phyloP scores from a whole-genome alignment of 2,888 invertebrate genomes.

The Odontothrips loti region DNA sequence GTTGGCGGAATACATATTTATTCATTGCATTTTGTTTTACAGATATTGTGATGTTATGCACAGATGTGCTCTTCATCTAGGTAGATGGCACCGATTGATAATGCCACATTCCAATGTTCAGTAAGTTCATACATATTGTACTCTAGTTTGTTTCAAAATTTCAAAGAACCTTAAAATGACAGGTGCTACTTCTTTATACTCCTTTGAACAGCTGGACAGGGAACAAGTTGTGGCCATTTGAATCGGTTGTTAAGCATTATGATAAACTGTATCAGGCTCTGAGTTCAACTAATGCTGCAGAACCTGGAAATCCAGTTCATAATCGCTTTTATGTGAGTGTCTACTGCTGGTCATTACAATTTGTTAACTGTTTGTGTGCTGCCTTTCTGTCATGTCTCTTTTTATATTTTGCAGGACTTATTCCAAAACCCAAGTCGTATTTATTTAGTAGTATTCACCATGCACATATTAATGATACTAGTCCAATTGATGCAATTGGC shows the following conservation, averaged over 20 bases:
- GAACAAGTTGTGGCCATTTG: slow-evolving; percentile 66
- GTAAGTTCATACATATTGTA: slow-evolving; percentile 35
- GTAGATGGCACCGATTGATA: slow-evolving; percentile 65
- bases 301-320: slow-evolving; percentile 78
- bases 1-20: not conserved
- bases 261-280: slow-evolving; percentile 71
- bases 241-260: slow-evolving; percentile 67
- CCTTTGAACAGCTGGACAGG: slow-evolving; percentile 51
- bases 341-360: not conserved
- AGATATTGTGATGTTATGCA: slow-evolving; percentile 85
- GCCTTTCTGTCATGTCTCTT: slow-evolving; percentile 27
- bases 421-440: slow-evolving; percentile 81
- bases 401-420: slow-evolving; percentile 62
- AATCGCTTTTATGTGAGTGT: slow-evolving; percentile 77
- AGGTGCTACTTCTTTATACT: not conserved
- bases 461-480: slow-evolving; percentile 66
- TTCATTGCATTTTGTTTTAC: slow-evolving; percentile 32
- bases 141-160: slow-evolving; percentile 20
- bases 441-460: slow-evolving; percentile 65
- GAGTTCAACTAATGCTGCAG: slow-evolving; percentile 77
- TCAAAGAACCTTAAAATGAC: not conserved
- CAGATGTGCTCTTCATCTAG: slow-evolving; percentile 83
- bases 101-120: slow-evolving; percentile 52
- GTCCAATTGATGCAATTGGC: slow-evolving; percentile 75
- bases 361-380: not conserved